These are phyloP conservation scores for Arion vulgaris DNA, from an alignment of 1,140 invertebrate species.

Conservation along the genomic window DNA sequence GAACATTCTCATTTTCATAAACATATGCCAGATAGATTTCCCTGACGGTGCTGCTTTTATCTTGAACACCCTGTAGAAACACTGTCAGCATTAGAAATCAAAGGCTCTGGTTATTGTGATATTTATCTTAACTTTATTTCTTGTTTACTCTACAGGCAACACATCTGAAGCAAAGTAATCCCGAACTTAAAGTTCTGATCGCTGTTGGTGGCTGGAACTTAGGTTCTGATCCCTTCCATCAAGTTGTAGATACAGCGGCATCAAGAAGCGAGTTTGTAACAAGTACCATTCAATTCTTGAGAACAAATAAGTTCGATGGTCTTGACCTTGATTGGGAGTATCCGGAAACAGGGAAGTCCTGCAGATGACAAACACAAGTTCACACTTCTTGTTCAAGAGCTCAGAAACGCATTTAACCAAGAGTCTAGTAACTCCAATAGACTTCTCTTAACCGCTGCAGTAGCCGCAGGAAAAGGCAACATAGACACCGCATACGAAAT, in stretches of 20 bases:
- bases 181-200: conserved; percentile 89
- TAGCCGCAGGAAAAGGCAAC: conserved; percentile 58
- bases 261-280: conserved; percentile 52
- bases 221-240: conserved; percentile 81
- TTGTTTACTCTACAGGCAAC: background rate
- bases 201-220: conserved; percentile 98
- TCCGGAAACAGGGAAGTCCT: conserved; percentile 92
- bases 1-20: too few species aligned
- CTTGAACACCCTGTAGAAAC: too few species aligned
- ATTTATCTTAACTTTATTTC: too few species aligned
- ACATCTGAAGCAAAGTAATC: conserved; percentile 93
- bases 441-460: conserved; percentile 89
- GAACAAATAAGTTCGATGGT: conserved; percentile 86
- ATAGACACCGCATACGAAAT: conserved; percentile 42
- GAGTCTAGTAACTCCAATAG: conserved; percentile 85
- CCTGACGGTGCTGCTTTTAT: too few species aligned
- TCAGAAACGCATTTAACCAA: conserved; percentile 75
- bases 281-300: conserved; percentile 84
- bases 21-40: too few species aligned
- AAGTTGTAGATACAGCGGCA: conserved; percentile 48
- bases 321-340: conserved; percentile 86
- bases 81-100: too few species aligned
- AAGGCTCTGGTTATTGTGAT: too few species aligned
- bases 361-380: conserved; percentile 91
- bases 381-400: conserved; percentile 84